These are phyloP conservation scores for Tortrix viridana DNA, from an alignment of 2,888 invertebrate genomes.

Conservation along the genomic window DNA sequence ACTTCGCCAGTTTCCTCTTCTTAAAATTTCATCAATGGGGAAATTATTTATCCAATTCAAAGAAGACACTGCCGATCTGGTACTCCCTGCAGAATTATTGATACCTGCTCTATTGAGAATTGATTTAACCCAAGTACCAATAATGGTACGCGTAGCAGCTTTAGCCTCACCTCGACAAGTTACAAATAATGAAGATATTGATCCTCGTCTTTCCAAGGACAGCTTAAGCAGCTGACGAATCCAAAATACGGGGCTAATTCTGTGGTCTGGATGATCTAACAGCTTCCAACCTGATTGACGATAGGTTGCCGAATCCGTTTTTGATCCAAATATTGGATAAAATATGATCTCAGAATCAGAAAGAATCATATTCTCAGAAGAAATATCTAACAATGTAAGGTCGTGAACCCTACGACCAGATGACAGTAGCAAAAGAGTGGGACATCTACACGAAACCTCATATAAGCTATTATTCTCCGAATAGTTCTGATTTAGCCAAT, in stretches of 20 bases:
- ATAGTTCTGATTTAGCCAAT: background rate
- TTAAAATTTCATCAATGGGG: too few relatives aligned
- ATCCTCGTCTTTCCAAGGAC: too few relatives aligned
- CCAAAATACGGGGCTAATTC: constrained; percentile 7
- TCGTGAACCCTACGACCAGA: constrained; percentile 7
- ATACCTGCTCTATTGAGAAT: too few relatives aligned
- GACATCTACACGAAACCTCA: background rate
- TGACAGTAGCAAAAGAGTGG: background rate
- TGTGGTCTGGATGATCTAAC: background rate
- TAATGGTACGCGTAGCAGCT: too few relatives aligned
- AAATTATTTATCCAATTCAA: too few relatives aligned
- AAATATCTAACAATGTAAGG: background rate
- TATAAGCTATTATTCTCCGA: constrained; percentile 5
- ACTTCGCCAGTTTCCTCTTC: too few relatives aligned
- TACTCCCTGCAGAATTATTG: too few relatives aligned
- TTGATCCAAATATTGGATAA: constrained; percentile 4
- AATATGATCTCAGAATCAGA: background rate
- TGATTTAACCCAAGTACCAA: too few relatives aligned
- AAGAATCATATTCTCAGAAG: background rate
- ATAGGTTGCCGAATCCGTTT: background rate
- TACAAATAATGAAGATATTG: too few relatives aligned
- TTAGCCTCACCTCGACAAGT: too few relatives aligned
- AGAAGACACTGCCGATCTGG: too few relatives aligned
- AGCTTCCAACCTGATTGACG: constrained; percentile 4
- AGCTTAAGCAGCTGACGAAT: background rate